Base-by-base conservation (phyloP, 2,797 vertebrate genomes). In the Erethizon dorsatum region DNA sequence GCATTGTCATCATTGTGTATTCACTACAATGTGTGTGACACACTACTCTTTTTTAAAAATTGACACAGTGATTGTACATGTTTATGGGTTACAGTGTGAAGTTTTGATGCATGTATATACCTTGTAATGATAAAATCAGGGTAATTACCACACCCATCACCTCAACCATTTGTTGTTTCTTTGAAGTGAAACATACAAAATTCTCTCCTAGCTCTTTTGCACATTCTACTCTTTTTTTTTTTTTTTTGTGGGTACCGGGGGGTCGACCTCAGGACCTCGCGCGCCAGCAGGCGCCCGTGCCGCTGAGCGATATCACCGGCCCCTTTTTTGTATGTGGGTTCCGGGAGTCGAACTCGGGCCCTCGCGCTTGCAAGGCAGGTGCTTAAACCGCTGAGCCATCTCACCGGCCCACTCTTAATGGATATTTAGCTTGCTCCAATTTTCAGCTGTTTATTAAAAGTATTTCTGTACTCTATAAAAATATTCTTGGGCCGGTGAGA, bases 381-480 rank as follows among this genome's bases (percentile, higher is more conserved):
- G n/a, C n/a, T n/a, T n/a, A n/a, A n/a, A n/a, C n/a, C n/a, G n/a
- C n/a, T n/a, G n/a, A n/a, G n/a, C n/a, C n/a, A n/a, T n/a, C n/a
- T n/a, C n/a, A n/a, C n/a, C n/a, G n/a, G n/a, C n/a, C n/a, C n/a
- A n/a, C n/a, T n/a, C n/a, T 75, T 83, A 83, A 59, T 83, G 73
- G 59, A 63, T 79, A 86, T 79, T 77, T 54, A 52, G 37, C 28
- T 85, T 78, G 28, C 79, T 88, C 92, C 69, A 94, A 11, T 80
- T 84, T 69, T 90, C 11, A 61, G 67, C 67, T 94, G 20, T 52
- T 88, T 78, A 77, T 54, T 54, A 94, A 95, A 2, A 59, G 41
- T 59, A 50, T 45, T 85, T 91, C 88, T 73, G 56, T 65, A 63
- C 33, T 92, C 69, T 80, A n/a, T n/a, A n/a, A n/a, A n/a, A n/a